Conservation (phyloP, 2,888 invertebrate genomes). For the Pristionchus maxplancki region DNA sequence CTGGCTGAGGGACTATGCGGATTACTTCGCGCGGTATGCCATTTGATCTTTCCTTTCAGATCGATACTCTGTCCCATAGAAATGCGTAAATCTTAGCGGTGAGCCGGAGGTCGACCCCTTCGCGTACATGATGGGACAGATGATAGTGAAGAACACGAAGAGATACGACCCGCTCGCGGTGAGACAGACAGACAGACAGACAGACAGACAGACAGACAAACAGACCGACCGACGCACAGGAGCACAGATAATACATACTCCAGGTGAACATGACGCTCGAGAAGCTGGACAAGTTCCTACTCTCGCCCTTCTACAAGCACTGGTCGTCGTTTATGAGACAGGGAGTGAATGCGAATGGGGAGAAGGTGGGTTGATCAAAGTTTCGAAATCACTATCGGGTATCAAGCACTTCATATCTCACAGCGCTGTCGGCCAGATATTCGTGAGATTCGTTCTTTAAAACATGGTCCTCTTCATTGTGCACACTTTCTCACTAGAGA, state of each 20-base stretch:
- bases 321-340: conserved; percentile 68
- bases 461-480: not conserved
- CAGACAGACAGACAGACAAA: no score
- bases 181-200: not conserved
- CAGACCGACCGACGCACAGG: no score
- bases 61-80: not conserved
- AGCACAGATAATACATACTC: no score
- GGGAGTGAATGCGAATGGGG: not conserved
- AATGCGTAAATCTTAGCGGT: conserved; percentile 28
- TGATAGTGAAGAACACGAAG: conserved; percentile 6
- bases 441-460: not conserved
- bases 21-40: conserved; percentile 64
- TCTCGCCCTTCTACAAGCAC: conserved; percentile 74
- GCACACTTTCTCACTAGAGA: conserved; percentile 53
- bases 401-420: no score
- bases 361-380: not conserved
- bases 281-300: conserved; percentile 67
- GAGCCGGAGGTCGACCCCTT: conserved; percentile 54
- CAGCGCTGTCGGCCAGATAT: no score
- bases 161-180: conserved; percentile 47
- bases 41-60: conserved; percentile 51
- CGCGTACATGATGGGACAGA: conserved; percentile 52
- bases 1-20: conserved; percentile 74
- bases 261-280: conserved; percentile 57
- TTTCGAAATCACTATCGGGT: no score